Conservation (phyloP, 2,888 invertebrate genomes). For the Electrophaes corylata region DNA sequence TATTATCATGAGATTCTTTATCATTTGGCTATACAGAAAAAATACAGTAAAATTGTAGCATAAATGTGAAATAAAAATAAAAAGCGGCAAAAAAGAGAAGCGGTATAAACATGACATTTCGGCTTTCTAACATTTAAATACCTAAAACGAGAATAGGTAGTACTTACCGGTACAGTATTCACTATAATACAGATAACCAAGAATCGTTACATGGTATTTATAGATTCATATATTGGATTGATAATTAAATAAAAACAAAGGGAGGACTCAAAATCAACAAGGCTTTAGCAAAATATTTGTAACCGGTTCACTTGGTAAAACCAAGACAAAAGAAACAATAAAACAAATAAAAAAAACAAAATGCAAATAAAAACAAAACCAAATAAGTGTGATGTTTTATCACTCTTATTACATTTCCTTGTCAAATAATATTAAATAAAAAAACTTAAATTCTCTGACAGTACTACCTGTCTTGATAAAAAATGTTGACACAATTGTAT, state of each 20-base stretch:
- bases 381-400: constrained; percentile 26
- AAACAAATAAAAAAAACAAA: constrained; percentile 44
- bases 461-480: no score
- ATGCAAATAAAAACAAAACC: constrained; percentile 51
- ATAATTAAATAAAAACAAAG: constrained; percentile 5
- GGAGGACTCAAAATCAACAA: constrained; percentile 41
- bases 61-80: constrained; percentile 53
- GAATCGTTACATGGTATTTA: not conserved
- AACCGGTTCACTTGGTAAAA: not conserved
- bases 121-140: constrained; percentile 54
- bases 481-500: no score
- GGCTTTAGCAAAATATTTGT: constrained; percentile 59
- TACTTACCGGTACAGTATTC: constrained; percentile 51
- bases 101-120: constrained; percentile 56
- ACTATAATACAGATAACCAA: constrained; percentile 30
- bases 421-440: not conserved
- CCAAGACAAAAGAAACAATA: constrained; percentile 18
- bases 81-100: constrained; percentile 76
- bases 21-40: constrained; percentile 49
- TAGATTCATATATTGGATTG: constrained; percentile 26
- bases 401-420: not conserved
- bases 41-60: constrained; percentile 33
- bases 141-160: constrained; percentile 45
- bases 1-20: constrained; percentile 38
- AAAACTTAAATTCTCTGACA: no score